Percentiles rank a stretch among this genome's conserved stretches.
phyloP scores from a whole-genome alignment of 2,113 vertebrate species.

The Coryphaenoides rupestris region DNA sequence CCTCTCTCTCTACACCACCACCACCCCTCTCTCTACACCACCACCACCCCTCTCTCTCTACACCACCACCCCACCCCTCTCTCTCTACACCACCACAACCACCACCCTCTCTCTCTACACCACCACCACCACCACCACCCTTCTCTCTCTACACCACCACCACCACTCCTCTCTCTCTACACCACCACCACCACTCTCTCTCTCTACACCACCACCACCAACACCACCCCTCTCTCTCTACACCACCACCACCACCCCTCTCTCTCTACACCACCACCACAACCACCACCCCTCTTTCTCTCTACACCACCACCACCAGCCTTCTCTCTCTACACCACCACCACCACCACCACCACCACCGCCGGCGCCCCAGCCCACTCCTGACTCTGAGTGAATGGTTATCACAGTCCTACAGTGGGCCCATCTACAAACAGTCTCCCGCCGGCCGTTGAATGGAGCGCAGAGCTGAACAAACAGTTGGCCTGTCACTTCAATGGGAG shows the following conservation, averaged over 20 bases:
- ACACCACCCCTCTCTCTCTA: conserved; percentile 4
- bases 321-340: conserved; percentile 39
- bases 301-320: too few relatives aligned
- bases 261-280: too few relatives aligned
- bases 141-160: conserved; percentile 56
- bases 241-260: conserved; percentile 39
- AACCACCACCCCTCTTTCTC: conserved; percentile 11
- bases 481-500: conserved; percentile 81
- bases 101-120: conserved; percentile 52
- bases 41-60: conserved; percentile 4
- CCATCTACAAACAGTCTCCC: conserved; percentile 47
- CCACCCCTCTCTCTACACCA: conserved; percentile 52
- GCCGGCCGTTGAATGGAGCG: conserved; percentile 66
- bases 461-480: conserved; percentile 78
- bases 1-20: too few relatives aligned
- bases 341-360: conserved; percentile 40
- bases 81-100: too few relatives aligned
- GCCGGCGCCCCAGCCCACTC: conserved; percentile 49
- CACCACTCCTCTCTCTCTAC: conserved; percentile 16
- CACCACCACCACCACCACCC: conserved; percentile 24
- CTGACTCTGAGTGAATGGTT: conserved; percentile 68
- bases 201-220: too few relatives aligned
- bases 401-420: conserved; percentile 66
- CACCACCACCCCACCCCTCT: conserved; percentile 37
- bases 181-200: conserved; percentile 18